Base-by-base conservation (phyloP, 1,140 invertebrate species). In the Drosophila truncata region DNA sequence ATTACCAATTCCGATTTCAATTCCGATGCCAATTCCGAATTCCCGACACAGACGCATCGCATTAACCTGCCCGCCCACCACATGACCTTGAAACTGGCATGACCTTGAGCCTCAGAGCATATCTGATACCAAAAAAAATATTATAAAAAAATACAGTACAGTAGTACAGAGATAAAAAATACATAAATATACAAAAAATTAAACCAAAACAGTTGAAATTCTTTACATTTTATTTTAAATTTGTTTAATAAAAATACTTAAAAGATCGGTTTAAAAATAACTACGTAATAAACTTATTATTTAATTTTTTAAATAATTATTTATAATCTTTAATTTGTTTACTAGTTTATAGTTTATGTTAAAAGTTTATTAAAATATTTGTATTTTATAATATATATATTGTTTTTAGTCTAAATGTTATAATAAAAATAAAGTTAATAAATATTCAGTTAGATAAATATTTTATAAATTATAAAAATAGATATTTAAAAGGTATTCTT, bases 101-200 rank as follows among this genome's bases (percentile, higher is more conserved):
- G 73, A 65, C 73, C 61, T 75, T 69, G 65, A n/a, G 23, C 20
- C 31, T 13, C n/a, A n/a, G n/a, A n/a, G n/a, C n/a, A n/a, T n/a
- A n/a, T n/a, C n/a, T 23, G 20, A 9, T 27, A 35, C 29, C 31
- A 7, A 49, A 49, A 27, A 4, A 16, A 49, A n/a, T 1, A 27
- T 27, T 0, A 27, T 29, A 49, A 14, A 23, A 14, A 23, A 46
- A 14, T 3, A 44, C 11, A 46, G n/a, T 14, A 14, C 8, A 44
- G 11, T 14, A 44, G 11, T 23, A 23, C 13, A 23, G 13, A 46
- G 41, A 20, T 4, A 23, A 46, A 7, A 44, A 41, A 41, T 0
- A 41, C 4, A 18, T 41, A 1, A 0, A 3, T 9, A n/a, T n/a
- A n/a, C 9, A 41, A 9, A 3, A 10, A 41, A 41, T 2, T 2